Conservation (phyloP, 2,888 invertebrate genomes). For the Caradrina kadenii region DNA sequence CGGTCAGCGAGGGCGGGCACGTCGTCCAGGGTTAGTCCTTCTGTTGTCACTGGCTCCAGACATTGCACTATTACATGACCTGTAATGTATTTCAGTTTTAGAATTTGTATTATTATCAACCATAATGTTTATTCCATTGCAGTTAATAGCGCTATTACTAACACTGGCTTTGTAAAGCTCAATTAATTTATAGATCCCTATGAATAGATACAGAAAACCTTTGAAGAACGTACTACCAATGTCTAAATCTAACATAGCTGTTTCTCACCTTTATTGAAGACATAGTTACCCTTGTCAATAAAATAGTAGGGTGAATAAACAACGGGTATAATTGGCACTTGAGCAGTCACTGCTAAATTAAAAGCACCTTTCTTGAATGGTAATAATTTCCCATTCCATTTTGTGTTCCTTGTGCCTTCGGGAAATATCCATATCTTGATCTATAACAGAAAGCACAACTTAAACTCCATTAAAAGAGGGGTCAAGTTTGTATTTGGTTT, state of each 20-base stretch:
- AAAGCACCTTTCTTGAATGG: slow-evolving; percentile 93
- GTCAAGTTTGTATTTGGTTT: not conserved
- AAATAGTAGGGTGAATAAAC: slow-evolving; percentile 90
- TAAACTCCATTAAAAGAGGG: not conserved
- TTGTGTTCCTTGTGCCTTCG: slow-evolving; percentile 90
- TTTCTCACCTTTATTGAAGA: slow-evolving; percentile 72
- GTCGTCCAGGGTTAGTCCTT: slow-evolving; percentile 76
- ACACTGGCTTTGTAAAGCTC: no score
- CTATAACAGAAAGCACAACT: slow-evolving; percentile 18
- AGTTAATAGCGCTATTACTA: no score
- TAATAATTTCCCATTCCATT: slow-evolving; percentile 80
- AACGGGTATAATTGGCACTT: slow-evolving; percentile 91
- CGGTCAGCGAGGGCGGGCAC: slow-evolving; percentile 78
- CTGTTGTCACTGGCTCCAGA: slow-evolving; percentile 81
- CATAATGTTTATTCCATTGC: no score
- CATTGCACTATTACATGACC: slow-evolving; percentile 82
- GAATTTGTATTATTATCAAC: no score
- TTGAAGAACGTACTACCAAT: no score
- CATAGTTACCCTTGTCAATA: slow-evolving; percentile 71
- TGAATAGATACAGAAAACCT: not conserved
- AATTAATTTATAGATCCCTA: no score
- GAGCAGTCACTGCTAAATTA: slow-evolving; percentile 90
- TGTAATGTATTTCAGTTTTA: no score
- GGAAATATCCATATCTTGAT: slow-evolving; percentile 91
- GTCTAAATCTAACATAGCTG: not conserved